Base-by-base conservation (phyloP, 2,888 invertebrate genomes). In the Carabus problematicus region DNA sequence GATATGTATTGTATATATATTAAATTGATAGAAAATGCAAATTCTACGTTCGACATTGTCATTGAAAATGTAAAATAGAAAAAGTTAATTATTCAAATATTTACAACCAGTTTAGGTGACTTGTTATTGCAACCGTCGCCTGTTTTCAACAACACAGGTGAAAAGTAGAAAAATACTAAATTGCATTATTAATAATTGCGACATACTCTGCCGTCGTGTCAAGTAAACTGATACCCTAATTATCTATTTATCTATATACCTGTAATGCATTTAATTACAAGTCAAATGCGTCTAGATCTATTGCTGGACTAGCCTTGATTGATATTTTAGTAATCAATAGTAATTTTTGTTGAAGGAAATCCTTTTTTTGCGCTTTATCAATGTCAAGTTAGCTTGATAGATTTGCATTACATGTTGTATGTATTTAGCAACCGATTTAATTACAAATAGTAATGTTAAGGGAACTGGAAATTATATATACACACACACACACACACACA, bases 11-110 rank as follows among this genome's bases (percentile, higher is more conserved):
- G 2, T 62, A 61, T 62, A n/a, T n/a, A 54, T 63, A 63, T 63
- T 54, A 54, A 54, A 63, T 41, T 52, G 42, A 63, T 54, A 63
- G 63, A 63, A 63, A 54, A 63, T 52, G 62, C 16, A 62, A 62
- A 62, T 62, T 60, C 45, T 45, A 16, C 29, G 29, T 29, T 62
- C 49, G 62, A 62, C 62, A 49, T 47, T 62, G 62, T 62, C 62
- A 62, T 62, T 62, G 62, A 62, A 62, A 62, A 29, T 39, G 43
- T n/a, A 59, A 9, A 18, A 14, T 59, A 16, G 43, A 59, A 59
- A 59, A 9, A 43, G 40, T 14, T 58, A 58, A 58, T 58, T 58
- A 58, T 58, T 58, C 42, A 58, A 19, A 16, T 29, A 29, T 29
- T 29, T 29, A 6, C 29, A 29, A 29, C 6, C 29, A 6, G 29